Evolutionary conservation across 2,797 vertebrate species (phyloP).

Genomic region (Brachyalestes nurse): DNA sequence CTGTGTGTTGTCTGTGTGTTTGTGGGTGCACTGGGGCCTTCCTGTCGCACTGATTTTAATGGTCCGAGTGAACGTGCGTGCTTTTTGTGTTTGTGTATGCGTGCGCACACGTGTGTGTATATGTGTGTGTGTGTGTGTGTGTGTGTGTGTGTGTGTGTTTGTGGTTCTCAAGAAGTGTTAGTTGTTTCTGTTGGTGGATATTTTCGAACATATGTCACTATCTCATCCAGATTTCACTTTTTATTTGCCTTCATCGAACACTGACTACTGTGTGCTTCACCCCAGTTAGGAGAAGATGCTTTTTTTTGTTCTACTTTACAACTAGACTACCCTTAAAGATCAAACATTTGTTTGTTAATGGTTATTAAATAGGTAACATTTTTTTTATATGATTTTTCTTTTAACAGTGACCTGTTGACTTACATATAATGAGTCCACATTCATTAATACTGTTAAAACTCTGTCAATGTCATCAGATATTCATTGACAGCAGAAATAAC

Average conservation of each 20-base stretch:
- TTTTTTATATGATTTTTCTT: too few relatives aligned
- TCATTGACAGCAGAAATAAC: too few relatives aligned
- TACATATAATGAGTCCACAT: too few relatives aligned
- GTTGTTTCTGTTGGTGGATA: conserved; percentile 69
- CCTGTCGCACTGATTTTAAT: conserved; percentile 58
- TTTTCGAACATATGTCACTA: conserved; percentile 57
- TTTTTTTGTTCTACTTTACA: background rate
- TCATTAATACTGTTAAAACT: too few relatives aligned
- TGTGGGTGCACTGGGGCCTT: conserved; percentile 61
- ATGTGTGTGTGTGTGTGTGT: conserved; percentile 11
- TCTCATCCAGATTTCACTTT: conserved; percentile 54
- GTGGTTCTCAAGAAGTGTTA: conserved; percentile 63
- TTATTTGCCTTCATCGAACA: conserved; percentile 54
- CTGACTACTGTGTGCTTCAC: conserved; percentile 24
- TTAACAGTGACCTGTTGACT: too few relatives aligned
- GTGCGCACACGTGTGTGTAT: conserved; percentile 17
- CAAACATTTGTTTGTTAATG: too few relatives aligned
- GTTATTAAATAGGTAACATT: too few relatives aligned
- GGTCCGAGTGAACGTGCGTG: conserved; percentile 52
- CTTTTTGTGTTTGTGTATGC: conserved; percentile 18
- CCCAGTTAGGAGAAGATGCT: conserved; percentile 31
- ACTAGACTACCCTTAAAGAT: too few relatives aligned
- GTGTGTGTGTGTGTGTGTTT: conserved; percentile 49
- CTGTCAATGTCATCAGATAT: too few relatives aligned
- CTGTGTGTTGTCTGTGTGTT: conserved; percentile 60